Base-by-base conservation (phyloP, 2,113 vertebrate species). In the Myxocyprinus asiaticus region DNA sequence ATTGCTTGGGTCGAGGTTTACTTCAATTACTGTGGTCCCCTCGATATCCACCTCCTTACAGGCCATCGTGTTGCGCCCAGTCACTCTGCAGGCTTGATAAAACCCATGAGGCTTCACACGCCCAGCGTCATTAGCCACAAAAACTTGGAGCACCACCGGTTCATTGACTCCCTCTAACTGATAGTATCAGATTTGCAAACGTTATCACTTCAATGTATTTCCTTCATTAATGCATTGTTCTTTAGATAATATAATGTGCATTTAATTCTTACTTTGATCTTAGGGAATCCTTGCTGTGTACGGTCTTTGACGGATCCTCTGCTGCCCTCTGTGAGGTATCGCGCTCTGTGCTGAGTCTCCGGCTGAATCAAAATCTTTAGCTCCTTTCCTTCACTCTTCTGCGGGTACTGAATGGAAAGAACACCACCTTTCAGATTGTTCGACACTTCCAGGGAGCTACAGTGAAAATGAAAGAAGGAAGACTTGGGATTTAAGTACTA, bases 11-110 rank as follows among this genome's bases (percentile, higher is more conserved):
- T 99, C 97, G 86, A 99, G 92, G 78, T 94, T 94, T 5, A 99
- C 97, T 90, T 99, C 98, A 80, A 99, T 99, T 61, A 99, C 98
- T 0, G 94, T 98, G 69, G 98, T 99, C 61, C 97, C 96, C 84
- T 99, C 98, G 11, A 99, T 97, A 79, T 99, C 98, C 82, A 98
- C 96, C 87, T 99, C 98, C 85, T 96, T 99, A 86, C 98, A 99
- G 77, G 96, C 96, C 0, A 97, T 99, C 45, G 98, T 99, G 91
- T 99, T 99, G 79, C 97, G 94, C 6, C 98, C 98, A 0, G 97
- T 99, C 6, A 99, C 97, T 78, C 94, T 92, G 86, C 98, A 99
- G 50, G 98, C 97, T 92, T 99, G 98, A 90, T 99, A 99, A 92
- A 99, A 99, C 15, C 98, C 98, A 0, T 99, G 98, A 0, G 98